phyloP scores from a whole-genome alignment of 2,113 vertebrate genomes.

The Amblyopsis rosae region DNA sequence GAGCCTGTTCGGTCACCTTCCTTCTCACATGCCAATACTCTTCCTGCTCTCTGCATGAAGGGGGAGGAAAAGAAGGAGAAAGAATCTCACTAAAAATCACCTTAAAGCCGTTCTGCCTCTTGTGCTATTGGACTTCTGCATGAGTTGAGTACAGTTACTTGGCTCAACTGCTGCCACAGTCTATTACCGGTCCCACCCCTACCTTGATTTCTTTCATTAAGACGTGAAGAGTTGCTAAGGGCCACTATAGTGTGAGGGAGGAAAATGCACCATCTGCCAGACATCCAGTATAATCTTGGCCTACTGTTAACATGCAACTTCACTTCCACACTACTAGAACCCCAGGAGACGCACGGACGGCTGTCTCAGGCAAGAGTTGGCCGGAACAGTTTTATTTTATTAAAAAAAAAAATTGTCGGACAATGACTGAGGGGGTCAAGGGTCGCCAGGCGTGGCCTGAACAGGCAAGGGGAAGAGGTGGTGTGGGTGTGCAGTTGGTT shows the following conservation, averaged over 20 bases:
- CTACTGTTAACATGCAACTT: constrained; percentile 68
- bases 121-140: background rate
- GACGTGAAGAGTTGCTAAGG: constrained; percentile 55
- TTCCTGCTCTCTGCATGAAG: too few species aligned
- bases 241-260: constrained; percentile 18
- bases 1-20: too few species aligned
- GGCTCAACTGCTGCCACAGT: constrained; percentile 48
- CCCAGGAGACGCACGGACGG: constrained; percentile 29
- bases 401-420: too few species aligned
- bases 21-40: too few species aligned
- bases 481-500: constrained; percentile 24
- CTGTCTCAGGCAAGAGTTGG: constrained; percentile 49
- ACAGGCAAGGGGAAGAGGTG: constrained; percentile 42
- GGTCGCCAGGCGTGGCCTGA: constrained; percentile 70
- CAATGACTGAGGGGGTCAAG: constrained; percentile 73
- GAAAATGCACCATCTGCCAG: constrained; percentile 70
- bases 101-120: too few species aligned
- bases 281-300: constrained; percentile 66
- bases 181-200: constrained; percentile 57
- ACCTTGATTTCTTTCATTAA: constrained; percentile 68
- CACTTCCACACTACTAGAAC: constrained; percentile 19
- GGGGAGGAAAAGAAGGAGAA: too few species aligned
- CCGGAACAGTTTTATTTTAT: constrained; percentile 75
- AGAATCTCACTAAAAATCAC: too few species aligned
- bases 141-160: constrained; percentile 43